Percentiles rank a stretch among this genome's conserved stretches.
phyloP scores from a whole-genome alignment of 2,888 invertebrate species.

The Megalurothrips usitatus region DNA sequence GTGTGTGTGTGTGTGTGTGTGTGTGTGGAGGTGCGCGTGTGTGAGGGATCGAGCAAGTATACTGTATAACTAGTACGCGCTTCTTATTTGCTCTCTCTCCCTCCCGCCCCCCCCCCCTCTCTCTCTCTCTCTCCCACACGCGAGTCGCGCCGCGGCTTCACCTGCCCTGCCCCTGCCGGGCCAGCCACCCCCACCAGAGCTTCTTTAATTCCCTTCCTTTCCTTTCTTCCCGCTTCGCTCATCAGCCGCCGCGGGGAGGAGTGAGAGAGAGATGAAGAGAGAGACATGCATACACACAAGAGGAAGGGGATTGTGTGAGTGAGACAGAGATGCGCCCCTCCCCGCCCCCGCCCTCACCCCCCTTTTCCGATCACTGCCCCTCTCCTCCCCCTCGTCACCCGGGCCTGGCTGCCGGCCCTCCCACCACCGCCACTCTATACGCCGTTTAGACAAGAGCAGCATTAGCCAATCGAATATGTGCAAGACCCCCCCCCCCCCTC shows the following conservation, averaged over 20 bases:
- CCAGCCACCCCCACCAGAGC: neutral
- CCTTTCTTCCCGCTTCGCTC: neutral
- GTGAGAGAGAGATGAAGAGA: neutral
- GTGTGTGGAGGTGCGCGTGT: neutral
- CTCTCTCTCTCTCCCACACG: too few relatives aligned
- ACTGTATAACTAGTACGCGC: neutral
- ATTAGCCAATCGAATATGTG: slow-evolving; percentile 26
- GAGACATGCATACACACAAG: neutral
- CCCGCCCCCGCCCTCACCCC: neutral
- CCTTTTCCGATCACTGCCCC: slow-evolving; percentile 7
- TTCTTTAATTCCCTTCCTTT: neutral
- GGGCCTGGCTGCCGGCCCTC: neutral
- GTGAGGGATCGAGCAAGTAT: neutral
- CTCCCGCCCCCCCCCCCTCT: too few relatives aligned
- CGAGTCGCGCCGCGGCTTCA: too few relatives aligned
- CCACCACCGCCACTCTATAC: neutral
- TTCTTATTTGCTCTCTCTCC: too few relatives aligned
- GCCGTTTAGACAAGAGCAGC: slow-evolving; percentile 19
- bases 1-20: neutral
- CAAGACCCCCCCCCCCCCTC: neutral
- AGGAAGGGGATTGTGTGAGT: neutral
- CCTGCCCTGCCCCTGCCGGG: neutral
- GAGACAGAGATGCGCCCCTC: neutral
- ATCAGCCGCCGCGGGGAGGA: neutral
- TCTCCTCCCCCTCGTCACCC: neutral